These are phyloP conservation scores for Schizothorax lantsangensis DNA, from an alignment of 2,797 vertebrate species.

Conservation along the genomic window DNA sequence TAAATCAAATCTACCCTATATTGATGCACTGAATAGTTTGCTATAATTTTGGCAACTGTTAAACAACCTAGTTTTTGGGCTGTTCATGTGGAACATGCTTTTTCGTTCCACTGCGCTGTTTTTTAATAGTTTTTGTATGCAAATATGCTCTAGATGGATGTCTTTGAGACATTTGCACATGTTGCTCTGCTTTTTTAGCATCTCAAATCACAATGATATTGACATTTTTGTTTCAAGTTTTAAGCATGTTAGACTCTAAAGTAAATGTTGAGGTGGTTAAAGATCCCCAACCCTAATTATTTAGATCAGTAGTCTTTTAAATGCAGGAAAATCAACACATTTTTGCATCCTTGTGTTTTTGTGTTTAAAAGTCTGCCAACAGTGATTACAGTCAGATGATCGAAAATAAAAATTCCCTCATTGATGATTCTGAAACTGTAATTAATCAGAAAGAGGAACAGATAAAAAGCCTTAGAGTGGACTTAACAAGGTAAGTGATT, in stretches of 20 bases:
- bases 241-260: not conserved
- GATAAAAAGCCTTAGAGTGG: conserved; percentile 76
- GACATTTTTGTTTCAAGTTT: not conserved
- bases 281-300: not conserved
- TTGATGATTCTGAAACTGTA: conserved; percentile 79
- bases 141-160: not conserved
- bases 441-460: conserved; percentile 84
- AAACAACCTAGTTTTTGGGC: not conserved
- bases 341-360: conserved; percentile 20
- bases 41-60: not conserved
- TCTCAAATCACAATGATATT: not conserved
- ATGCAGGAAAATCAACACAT: not conserved
- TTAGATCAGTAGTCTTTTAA: not conserved
- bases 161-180: not conserved
- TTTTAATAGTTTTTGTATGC: not conserved
- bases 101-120: not conserved
- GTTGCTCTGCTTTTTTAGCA: not conserved
- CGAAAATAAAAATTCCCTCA: conserved; percentile 77
- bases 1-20: not conserved
- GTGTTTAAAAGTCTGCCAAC: conserved; percentile 77
- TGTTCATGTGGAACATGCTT: not conserved
- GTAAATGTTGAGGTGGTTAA: not conserved
- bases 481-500: conserved; percentile 84
- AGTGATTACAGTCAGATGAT: conserved; percentile 78
- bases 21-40: not conserved